phyloP scores from a whole-genome alignment of 2,888 invertebrate genomes.

The Calameuta pallipes region DNA sequence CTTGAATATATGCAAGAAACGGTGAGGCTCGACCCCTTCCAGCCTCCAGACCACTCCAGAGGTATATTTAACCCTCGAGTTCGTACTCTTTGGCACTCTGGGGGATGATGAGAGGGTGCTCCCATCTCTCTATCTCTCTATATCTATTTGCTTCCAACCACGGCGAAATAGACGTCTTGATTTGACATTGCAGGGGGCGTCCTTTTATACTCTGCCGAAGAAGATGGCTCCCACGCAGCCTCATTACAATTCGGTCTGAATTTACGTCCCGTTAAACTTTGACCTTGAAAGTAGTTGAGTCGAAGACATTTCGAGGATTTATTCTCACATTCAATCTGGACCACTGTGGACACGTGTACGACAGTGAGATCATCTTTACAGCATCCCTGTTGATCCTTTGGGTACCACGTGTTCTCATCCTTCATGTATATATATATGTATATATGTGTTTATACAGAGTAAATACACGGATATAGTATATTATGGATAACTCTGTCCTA shows the following conservation, averaged over 20 bases:
- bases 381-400: not conserved
- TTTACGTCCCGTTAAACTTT: not conserved
- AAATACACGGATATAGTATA: no score
- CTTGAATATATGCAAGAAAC: not conserved
- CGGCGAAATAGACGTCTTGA: not conserved
- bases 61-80: slow-evolving; percentile 11
- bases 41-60: not conserved
- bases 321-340: not conserved
- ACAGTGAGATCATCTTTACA: not conserved
- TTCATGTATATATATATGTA: no score
- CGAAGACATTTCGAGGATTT: not conserved
- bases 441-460: no score
- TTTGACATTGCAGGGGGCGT: not conserved
- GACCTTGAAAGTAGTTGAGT: not conserved
- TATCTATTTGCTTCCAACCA: not conserved
- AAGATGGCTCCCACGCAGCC: not conserved
- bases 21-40: not conserved
- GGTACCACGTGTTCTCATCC: no score
- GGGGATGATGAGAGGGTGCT: no score
- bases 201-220: not conserved
- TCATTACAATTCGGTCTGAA: not conserved
- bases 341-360: not conserved
- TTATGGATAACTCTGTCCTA: not conserved
- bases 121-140: not conserved
- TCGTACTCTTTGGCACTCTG: slow-evolving; percentile 9